These are phyloP conservation scores for Botrylloides violaceus DNA, from an alignment of 23 tunicate genomes.

Conservation along the genomic window DNA sequence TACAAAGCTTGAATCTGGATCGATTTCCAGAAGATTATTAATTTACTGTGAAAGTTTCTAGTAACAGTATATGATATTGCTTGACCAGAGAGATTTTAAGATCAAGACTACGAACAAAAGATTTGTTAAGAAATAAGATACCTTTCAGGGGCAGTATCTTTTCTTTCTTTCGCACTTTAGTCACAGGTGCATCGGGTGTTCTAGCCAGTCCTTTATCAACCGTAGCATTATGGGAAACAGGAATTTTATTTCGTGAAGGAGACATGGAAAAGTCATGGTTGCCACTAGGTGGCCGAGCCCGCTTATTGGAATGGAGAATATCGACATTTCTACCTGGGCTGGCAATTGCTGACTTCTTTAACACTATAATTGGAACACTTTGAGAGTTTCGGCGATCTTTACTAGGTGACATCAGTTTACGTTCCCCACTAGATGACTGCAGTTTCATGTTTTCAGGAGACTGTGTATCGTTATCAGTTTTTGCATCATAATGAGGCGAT, in stretches of 20 bases:
- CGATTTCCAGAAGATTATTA: no score
- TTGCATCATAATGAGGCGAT: neutral
- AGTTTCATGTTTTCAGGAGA: constrained; percentile 7
- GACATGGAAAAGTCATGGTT: constrained; percentile 1
- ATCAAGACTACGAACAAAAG: no score
- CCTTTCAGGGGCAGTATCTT: constrained; percentile 25
- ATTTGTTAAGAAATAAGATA: neutral
- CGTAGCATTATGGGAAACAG: neutral
- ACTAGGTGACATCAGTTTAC: constrained; percentile 1
- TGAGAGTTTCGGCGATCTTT: neutral
- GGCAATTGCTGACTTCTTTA: constrained; percentile 4
- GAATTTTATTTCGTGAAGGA: constrained; percentile 13
- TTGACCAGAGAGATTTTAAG: no score
- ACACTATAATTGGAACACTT: constrained; percentile 7
- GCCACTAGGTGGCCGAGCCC: constrained; percentile 21
- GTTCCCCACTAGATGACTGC: no score
- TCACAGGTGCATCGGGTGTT: neutral
- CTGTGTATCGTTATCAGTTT: neutral
- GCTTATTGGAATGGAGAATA: neutral
- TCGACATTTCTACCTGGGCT: neutral
- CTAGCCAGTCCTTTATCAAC: neutral
- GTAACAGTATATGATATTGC: no score
- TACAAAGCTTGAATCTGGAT: no score
- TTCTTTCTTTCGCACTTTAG: neutral
- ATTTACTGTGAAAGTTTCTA: no score